Percentiles rank a stretch among this genome's conserved stretches.
Evolutionary conservation across 2,113 vertebrate species (phyloP).

Genomic region (sheep (Ovis aries)): ARS-UI_Ramb_v3.0 NC_056056.1:163609001-163609500

Average conservation of each 20-base stretch:
- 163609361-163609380: neutral
- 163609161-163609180: neutral
- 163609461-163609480: slow-evolving; percentile 7
- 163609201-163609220: neutral
- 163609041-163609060: neutral
- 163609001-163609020: neutral
- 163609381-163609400: neutral
- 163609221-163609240: neutral
- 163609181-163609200: neutral
- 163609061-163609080: neutral
- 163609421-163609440: neutral
- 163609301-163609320: neutral
- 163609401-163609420: neutral
- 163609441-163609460: slow-evolving; percentile 11
- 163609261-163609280: neutral
- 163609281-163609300: neutral
- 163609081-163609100: neutral
- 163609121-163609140: neutral
- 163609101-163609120: neutral
- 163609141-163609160: neutral
- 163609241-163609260: neutral
- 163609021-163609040: neutral
- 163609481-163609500: slow-evolving; percentile 93
- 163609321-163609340: neutral
- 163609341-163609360: neutral